Percentiles rank a stretch among this genome's conserved stretches.
phyloP scores from a whole-genome alignment of 1,140 invertebrate genomes.

The Artemia franciscana region DNA sequence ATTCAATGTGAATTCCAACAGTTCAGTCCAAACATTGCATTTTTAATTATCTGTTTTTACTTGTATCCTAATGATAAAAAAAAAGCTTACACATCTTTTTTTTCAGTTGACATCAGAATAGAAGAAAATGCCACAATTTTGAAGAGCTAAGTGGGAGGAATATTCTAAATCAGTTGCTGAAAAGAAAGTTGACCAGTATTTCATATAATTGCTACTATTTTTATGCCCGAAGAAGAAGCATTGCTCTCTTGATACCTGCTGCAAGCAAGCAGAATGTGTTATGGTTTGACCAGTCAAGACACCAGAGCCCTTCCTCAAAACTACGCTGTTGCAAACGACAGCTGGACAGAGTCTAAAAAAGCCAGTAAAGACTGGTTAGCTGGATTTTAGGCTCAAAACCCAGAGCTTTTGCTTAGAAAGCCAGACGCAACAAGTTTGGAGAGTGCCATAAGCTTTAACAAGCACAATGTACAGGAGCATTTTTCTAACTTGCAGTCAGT shows the following conservation, averaged over 20 bases:
- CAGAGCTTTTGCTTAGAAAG: constrained; percentile 6
- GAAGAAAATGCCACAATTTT: no score
- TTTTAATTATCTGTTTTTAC: background rate
- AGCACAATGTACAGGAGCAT: constrained; percentile 4
- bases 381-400: background rate
- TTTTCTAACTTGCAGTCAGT: constrained; percentile 3
- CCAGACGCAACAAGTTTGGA: constrained; percentile 7
- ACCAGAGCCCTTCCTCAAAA: background rate
- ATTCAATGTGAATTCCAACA: background rate
- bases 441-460: constrained; percentile 7
- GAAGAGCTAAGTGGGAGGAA: background rate
- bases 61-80: background rate
- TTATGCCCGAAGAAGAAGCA: background rate
- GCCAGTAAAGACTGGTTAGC: background rate
- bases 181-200: background rate
- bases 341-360: constrained; percentile 1
- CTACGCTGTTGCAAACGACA: background rate
- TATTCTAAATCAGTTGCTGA: background rate
- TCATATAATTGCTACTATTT: background rate
- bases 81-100: background rate
- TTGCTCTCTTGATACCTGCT: background rate
- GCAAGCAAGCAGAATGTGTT: background rate
- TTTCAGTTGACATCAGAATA: no score
- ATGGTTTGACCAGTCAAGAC: background rate
- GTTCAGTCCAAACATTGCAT: background rate